Evolutionary conservation across 92 coral and sea anemone genomes (phyloP), one percentile per base, ranked within the genome.

Genomic region (Meandrina meandrites): DNA sequence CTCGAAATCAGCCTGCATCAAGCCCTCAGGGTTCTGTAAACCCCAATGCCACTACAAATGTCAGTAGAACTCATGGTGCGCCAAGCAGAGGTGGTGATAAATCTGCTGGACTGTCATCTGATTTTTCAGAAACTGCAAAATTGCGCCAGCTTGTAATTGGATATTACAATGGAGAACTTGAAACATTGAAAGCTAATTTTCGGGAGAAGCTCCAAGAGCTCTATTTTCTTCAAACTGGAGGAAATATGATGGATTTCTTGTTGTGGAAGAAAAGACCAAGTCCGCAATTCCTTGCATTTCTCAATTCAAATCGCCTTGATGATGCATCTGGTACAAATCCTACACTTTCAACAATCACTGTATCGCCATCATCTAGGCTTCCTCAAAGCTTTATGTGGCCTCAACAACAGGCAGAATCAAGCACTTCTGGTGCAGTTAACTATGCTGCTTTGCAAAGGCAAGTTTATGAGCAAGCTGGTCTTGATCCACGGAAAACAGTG

Each of bases 181-280:
- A 96, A 89, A 85, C 88, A 74, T 79, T 96, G 45, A 93, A 91
- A 81, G 89, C 94, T 18, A 93, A 95, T 54, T 96, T 88, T 88
- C 94, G 93, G 24, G 98, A 95, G 73, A 96, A 94, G 76, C 87
- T 96, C n/a, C 98, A 95, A 79, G 99, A 96, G 79, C 80, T 96
- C 75, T 96, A 79, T 87, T 96, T 96, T 86, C 98, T 96, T 77
- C 99, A 96, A 88, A 92, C 74, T 89, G 99, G 99, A 35, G 97
- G 97, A 48, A 95, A 92, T 69, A 82, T 96, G 78, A 92, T 96
- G 91, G 99, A 96, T 81, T 92, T 91, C 87, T 92, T 92, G 12
- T 64, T 86, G 0, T 96, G 96, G 98, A 93, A 93, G 86, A 79
- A 98, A 77, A 92, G 92, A 66, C 96, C 99, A 78, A 90, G 79